Evolutionary conservation across 2,888 invertebrate genomes (phyloP).

Genomic region (Cephus sareptanus): DNA sequence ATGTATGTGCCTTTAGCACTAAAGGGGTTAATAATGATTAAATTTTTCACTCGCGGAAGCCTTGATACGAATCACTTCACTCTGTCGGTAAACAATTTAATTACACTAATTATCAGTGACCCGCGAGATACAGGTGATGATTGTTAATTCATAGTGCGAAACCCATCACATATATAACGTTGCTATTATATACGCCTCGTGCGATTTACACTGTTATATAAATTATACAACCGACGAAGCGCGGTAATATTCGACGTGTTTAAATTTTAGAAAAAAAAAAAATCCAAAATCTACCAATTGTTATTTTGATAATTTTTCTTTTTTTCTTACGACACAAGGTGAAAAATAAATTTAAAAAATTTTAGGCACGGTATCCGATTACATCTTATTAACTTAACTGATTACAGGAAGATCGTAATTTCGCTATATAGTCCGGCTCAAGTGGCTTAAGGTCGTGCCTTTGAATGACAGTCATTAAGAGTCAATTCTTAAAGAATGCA

Average conservation of each 20-base stretch:
- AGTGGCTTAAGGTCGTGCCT: neutral
- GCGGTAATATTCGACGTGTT: neutral
- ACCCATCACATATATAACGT: constrained; percentile 24
- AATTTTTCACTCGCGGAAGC: neutral
- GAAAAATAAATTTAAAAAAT: neutral
- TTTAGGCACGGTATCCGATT: neutral
- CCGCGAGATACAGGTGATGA: constrained; percentile 1
- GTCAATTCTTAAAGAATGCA: neutral
- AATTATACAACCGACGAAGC: neutral
- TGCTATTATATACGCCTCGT: neutral
- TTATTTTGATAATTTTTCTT: neutral
- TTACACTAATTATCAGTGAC: constrained; percentile 12
- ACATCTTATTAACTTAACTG: neutral
- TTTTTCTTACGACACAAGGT: neutral
- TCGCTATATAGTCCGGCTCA: neutral
- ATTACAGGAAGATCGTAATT: constrained; percentile 10
- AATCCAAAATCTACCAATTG: neutral
- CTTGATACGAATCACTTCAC: neutral
- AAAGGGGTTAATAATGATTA: too few species aligned
- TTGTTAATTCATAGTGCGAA: constrained; percentile 21
- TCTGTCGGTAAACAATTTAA: constrained; percentile 2
- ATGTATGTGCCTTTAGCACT: too few species aligned
- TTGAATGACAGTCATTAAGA: neutral
- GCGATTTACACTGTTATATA: neutral
- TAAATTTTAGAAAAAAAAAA: constrained; percentile 6